A percentile compares a stretch with the other conserved stretches of the same genome.
phyloP scores from a whole-genome alignment of 2,113 vertebrate species.

The Caloenas nicobarica region DNA sequence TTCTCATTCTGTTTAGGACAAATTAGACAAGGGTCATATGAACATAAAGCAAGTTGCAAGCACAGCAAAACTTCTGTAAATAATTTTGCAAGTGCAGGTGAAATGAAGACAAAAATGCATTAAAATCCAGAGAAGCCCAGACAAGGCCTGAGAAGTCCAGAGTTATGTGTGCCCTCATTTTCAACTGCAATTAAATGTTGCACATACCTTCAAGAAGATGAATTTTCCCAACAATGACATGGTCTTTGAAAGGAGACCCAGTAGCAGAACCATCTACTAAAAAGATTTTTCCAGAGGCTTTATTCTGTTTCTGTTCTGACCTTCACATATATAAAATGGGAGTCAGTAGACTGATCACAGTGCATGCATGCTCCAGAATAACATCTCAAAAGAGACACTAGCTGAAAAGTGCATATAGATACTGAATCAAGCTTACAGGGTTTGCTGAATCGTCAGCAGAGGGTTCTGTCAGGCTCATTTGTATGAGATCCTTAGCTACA shows the following conservation, averaged over 20 bases:
- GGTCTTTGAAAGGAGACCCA: not conserved
- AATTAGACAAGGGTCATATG: not conserved
- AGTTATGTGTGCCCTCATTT: fast-evolving
- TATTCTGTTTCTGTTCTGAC: not conserved
- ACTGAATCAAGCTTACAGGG: not conserved
- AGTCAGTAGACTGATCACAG: not conserved
- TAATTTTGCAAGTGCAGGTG: not conserved
- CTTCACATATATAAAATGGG: not conserved
- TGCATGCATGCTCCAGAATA: not conserved
- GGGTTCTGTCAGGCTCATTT: not conserved
- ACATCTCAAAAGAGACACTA: not conserved
- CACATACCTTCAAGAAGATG: not conserved
- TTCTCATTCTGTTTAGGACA: not conserved
- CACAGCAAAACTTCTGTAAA: not conserved
- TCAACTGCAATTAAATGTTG: not conserved
- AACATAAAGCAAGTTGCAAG: not conserved
- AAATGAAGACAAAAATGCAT: not conserved
- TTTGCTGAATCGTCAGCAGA: not conserved
- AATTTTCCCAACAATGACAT: not conserved
- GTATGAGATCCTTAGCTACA: fast-evolving
- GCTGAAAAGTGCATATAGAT: not conserved
- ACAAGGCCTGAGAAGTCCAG: not conserved
- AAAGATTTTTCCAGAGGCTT: not conserved
- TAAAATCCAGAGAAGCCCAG: not conserved
- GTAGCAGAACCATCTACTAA: not conserved